Conservation (phyloP, 1,140 invertebrate species). For the Diorhabda elongata region DNA sequence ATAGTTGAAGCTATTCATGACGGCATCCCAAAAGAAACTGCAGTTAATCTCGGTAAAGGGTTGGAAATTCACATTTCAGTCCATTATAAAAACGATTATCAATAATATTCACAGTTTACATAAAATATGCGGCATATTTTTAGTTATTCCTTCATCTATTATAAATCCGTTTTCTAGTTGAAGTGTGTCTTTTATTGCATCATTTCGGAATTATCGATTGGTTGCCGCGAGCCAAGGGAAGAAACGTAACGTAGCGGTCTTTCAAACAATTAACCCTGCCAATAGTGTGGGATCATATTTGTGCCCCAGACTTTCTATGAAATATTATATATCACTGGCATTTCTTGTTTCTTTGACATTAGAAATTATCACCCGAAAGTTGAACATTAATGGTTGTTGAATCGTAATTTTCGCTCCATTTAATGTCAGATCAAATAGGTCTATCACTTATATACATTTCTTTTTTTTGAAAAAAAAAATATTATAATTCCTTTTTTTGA, state of each 20-base stretch:
- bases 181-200: constrained; percentile 43
- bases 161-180: constrained; percentile 14
- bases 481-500: too few relatives aligned
- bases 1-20: too few relatives aligned
- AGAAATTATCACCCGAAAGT: constrained; percentile 15
- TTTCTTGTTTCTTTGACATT: constrained; percentile 20
- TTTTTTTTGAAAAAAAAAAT: not conserved
- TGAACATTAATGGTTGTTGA: constrained; percentile 18
- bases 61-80: too few relatives aligned
- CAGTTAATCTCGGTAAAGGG: too few relatives aligned
- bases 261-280: constrained; percentile 40
- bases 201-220: constrained; percentile 43
- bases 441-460: not conserved
- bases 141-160: too few relatives aligned
- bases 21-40: too few relatives aligned
- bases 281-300: constrained; percentile 37
- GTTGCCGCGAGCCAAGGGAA: constrained; percentile 3
- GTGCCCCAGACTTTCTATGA: constrained; percentile 25
- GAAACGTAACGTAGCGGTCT: constrained; percentile 19
- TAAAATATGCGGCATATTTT: too few relatives aligned
- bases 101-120: too few relatives aligned
- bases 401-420: constrained; percentile 16
- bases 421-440: constrained; percentile 8
- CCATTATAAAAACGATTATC: constrained; percentile 11
- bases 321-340: constrained; percentile 26